Conservation (phyloP, 2,888 invertebrate species). For the Aporophyla nigra region DNA sequence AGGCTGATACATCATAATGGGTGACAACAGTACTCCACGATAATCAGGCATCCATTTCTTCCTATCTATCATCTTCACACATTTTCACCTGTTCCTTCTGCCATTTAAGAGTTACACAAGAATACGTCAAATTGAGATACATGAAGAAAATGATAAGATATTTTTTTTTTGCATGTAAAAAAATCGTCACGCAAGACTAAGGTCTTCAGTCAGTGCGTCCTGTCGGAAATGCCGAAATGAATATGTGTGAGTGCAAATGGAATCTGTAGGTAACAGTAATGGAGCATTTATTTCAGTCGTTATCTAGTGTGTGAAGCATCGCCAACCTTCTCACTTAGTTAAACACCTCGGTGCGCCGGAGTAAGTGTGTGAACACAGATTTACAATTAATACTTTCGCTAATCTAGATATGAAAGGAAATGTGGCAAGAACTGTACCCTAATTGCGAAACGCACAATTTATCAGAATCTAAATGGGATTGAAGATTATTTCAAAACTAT, state of each 20-base stretch:
- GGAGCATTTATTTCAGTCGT: neutral
- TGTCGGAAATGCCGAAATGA: neutral
- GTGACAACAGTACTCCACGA: slow-evolving; percentile 23
- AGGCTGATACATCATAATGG: slow-evolving; percentile 19
- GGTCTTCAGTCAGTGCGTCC: no score
- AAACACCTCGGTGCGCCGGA: neutral
- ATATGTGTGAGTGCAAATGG: neutral
- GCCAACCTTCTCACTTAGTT: slow-evolving; percentile 24
- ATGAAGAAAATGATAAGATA: no score
- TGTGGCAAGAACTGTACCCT: neutral
- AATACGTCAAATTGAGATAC: neutral
- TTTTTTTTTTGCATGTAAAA: no score
- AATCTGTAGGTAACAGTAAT: slow-evolving; percentile 6
- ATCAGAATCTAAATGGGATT: no score
- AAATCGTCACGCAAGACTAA: no score
- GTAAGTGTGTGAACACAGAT: neutral
- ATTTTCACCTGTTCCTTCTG: neutral
- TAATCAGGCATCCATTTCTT: slow-evolving; percentile 17
- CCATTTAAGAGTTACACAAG: neutral
- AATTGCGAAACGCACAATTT: no score
- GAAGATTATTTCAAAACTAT: no score
- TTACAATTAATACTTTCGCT: neutral
- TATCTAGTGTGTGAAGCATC: slow-evolving; percentile 9
- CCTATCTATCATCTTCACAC: neutral
- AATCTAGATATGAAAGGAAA: neutral